These are phyloP conservation scores for Drosophila nannoptera DNA, from an alignment of 1,140 invertebrate species.

Conservation along the genomic window DNA sequence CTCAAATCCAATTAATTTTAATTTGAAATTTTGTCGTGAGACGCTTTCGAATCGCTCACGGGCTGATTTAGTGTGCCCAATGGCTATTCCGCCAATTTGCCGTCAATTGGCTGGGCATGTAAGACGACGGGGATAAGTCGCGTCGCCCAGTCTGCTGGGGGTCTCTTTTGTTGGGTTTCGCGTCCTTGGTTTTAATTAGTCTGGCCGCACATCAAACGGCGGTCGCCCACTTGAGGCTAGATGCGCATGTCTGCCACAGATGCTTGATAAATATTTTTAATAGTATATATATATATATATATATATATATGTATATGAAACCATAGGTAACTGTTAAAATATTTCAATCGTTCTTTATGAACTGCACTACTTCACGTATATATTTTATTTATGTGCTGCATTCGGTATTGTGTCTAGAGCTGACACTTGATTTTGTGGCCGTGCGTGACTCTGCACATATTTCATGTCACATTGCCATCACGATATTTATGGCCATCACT, in stretches of 20 bases:
- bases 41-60: conserved; percentile 20
- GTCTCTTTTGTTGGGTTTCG: conserved; percentile 65
- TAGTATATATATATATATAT: conserved; percentile 1
- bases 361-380: no score
- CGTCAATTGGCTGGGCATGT: conserved; percentile 66
- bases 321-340: no score
- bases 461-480: conserved; percentile 43
- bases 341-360: no score
- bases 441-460: conserved; percentile 24
- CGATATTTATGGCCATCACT: conserved; percentile 41
- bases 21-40: conserved; percentile 48
- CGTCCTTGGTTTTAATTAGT: conserved; percentile 72
- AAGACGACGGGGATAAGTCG: conserved; percentile 31
- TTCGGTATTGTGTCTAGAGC: neutral
- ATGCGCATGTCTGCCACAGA: conserved; percentile 20
- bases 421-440: conserved; percentile 6
- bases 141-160: conserved; percentile 59
- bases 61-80: conserved; percentile 66
- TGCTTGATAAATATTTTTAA: neutral
- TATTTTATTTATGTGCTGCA: no score
- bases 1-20: conserved; percentile 70
- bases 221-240: conserved; percentile 33
- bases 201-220: conserved; percentile 41
- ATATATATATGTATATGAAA: neutral
- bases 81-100: conserved; percentile 67